Evolutionary conservation across 2,888 invertebrate genomes (phyloP), one percentile per base, ranked within the genome.

Genomic region (Patella pellucida): DNA sequence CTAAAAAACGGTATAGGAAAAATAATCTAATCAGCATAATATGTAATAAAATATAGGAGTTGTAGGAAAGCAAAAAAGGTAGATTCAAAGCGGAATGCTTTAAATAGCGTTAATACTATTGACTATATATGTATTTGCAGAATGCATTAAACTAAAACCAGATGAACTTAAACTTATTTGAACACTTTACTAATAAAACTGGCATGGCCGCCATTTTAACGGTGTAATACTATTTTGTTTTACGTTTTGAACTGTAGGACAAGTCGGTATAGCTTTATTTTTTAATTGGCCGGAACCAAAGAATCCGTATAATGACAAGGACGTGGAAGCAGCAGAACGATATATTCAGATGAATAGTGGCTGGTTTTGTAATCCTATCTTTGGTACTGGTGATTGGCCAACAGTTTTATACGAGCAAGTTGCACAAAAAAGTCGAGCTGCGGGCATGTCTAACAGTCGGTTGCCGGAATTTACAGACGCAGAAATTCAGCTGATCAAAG

Each of bases 341-440:
- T 80, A 80, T 9, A 52, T 84, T 27, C 77, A 80, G 72, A 87
- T 87, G 71, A 82, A 85, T 71, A 79, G 87, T 67, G 90, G 89
- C 11, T 87, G 87, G 87, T 90, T 85, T 76, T 87, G 86, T 2
- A 83, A 88, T 73, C 88, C 90, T 3, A 85, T 90, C 16, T 82
- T 81, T 62, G 84, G 86, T 7, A 77, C 85, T 72, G 90, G 90
- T 12, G 94, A 95, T 91, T 95, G 86, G 67, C 86, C 87, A n/a
- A 80, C 83, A 16, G 79, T 86, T 3, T 84, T 87, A 84, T 82
- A 82, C 68, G 68, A 76, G 62, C 76, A 79, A 19, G 79, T 89
- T 2, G 83, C 73, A 16, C 81, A 81, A 23, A 84, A 84, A 67
- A 88, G 88, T 75, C 69, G 50, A 41, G 76, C 75, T 15, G 86